Base-by-base conservation (phyloP, 2,888 invertebrate species). In the Eilema sororculum region DNA sequence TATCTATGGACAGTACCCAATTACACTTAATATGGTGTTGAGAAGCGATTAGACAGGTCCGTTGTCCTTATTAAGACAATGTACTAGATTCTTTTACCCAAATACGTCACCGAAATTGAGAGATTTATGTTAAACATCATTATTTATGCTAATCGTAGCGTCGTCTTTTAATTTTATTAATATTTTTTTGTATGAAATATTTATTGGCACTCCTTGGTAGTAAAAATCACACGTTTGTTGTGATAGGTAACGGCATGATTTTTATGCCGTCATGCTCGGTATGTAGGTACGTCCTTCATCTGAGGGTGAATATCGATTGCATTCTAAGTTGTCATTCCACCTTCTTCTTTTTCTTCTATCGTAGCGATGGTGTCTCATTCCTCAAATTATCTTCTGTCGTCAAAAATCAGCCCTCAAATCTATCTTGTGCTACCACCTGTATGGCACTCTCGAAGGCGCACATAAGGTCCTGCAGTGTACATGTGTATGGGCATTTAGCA, bases 21-120 rank as follows among this genome's bases (percentile, higher is more conserved):
- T 81, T 71, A 62, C 41, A 69, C 71, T 67, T 73, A 76, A 75
- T 30, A 70, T 52, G 30, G 65, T 69, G 24, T 72, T 28, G 30
- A 74, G 65, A 71, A 62, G 8, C 57, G 69, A 71, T 69, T 71
- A 67, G 61, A 74, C 65, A 41, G n/a, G 30, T 28, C 28, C 25
- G 25, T 10, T 62, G 62, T 63, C 25, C 28, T 68, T 63, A 22
- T 25, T 57, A 63, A 13, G n/a, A 25, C 41, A 57, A 68, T 68
- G 2, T 28, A 68, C 41, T 33, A 57, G 3, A 25, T 22, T 41
- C n/a, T 25, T 63, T 28, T 30, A 61, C 5, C 4, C 22, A 41
- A 41, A 46, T n/a, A 24, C 8, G 24, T 41, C 20, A 16, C 0
- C 10, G 9, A 41, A 25, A 20, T 63, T 3, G 2, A 63, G 16